Percentiles rank a stretch among this genome's conserved stretches.
Evolutionary conservation across 2,113 vertebrate species (phyloP).

Genomic region (Galemys pyrenaicus): DNA sequence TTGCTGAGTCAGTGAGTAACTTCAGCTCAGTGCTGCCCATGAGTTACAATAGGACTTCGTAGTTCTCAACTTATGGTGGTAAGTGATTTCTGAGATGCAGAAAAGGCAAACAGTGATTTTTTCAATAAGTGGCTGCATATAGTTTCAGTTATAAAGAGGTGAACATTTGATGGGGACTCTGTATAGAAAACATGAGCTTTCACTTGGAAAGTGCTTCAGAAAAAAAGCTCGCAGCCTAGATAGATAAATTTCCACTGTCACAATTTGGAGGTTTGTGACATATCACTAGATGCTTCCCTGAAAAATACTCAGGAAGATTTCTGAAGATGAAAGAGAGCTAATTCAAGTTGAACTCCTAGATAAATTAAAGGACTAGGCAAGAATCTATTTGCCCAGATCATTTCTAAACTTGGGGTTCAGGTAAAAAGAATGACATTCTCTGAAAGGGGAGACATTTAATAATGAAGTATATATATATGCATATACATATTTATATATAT

Average conservation of each 20-base stretch:
- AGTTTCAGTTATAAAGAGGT: constrained; percentile 28
- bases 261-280: background rate
- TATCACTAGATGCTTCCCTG: constrained; percentile 1
- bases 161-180: background rate
- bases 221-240: constrained; percentile 1
- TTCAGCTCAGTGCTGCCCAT: background rate
- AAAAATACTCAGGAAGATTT: background rate
- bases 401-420: background rate
- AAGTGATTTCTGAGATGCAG: background rate
- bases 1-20: background rate
- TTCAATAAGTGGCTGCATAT: background rate
- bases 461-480: background rate
- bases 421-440: background rate
- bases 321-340: constrained; percentile 35
- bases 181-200: constrained; percentile 39
- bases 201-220: constrained; percentile 47
- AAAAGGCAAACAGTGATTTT: constrained; percentile 5
- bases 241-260: constrained; percentile 57
- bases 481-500: too few species aligned
- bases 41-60: background rate
- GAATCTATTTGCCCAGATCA: background rate
- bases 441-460: background rate
- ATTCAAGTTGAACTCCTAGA: constrained; percentile 1
- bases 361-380: background rate
- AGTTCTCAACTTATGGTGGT: background rate